These are phyloP conservation scores for Hymenochirus boettgeri DNA, from an alignment of 2,113 vertebrate genomes.

Conservation along the genomic window DNA sequence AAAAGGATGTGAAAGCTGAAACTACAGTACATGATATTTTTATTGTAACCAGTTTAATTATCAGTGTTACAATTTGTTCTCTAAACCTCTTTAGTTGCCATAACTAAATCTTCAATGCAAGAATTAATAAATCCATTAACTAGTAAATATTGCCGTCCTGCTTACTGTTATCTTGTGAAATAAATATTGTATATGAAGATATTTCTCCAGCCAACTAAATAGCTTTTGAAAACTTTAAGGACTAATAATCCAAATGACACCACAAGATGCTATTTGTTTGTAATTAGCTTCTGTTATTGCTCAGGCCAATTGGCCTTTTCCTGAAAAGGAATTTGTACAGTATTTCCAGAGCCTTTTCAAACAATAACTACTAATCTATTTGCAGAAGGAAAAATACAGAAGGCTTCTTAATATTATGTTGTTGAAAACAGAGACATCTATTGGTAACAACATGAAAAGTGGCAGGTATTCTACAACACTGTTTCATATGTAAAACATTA, in stretches of 20 bases:
- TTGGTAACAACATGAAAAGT: conserved; percentile 10
- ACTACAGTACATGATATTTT: too few species aligned
- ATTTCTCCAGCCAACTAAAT: not conserved
- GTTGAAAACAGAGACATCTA: conserved; percentile 27
- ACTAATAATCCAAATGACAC: not conserved
- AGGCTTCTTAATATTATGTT: not conserved
- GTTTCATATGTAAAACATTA: too few species aligned
- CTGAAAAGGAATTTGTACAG: not conserved
- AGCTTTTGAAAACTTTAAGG: conserved; percentile 1
- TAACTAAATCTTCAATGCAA: too few species aligned
- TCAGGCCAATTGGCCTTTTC: conserved; percentile 2
- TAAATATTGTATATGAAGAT: not conserved
- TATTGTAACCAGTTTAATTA: too few species aligned
- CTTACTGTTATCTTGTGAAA: too few species aligned
- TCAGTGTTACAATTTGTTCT: too few species aligned
- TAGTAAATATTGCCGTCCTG: too few species aligned
- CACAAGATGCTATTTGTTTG: conserved; percentile 4
- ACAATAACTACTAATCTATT: not conserved
- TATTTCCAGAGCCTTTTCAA: not conserved
- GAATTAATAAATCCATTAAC: too few species aligned
- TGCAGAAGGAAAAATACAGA: not conserved
- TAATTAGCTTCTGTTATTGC: conserved; percentile 1
- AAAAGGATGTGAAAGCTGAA: too few species aligned
- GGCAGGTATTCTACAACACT: too few species aligned
- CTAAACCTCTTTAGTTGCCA: too few species aligned